Base-by-base conservation (phyloP, 1,140 invertebrate species). In the Meloidogyne hapla region DNA sequence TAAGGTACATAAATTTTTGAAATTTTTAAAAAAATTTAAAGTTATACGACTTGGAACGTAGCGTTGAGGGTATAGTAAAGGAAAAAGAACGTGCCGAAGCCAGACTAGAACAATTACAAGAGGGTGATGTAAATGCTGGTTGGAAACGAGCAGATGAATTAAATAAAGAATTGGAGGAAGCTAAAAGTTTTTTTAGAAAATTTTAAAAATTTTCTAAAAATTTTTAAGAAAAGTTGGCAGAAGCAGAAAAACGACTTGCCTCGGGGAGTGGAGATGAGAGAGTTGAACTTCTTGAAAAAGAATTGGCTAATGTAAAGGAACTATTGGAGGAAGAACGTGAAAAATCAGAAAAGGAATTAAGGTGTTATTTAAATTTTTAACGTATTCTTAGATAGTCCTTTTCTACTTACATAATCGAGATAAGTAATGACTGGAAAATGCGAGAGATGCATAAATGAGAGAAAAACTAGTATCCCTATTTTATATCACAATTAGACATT, bases 311-410 rank as follows among this genome's bases (percentile, higher is more conserved):
- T 21, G 61, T 62, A 12, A 76, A 75, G 61, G 72, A 75, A 26
- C 63, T 15, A 45, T 38, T 40, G 75, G 65, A 77, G 21, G 68
- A 63, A 56, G 67, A 68, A 74, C 9, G 28, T 21, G n/a, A 38
- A 73, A 73, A 63, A 64, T 61, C 71, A 38, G n/a, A 23, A 13
- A 38, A 95, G 94, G 89, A 94, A 56, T 56, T 56, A n/a, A 56
- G n/a, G 48, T 56, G 9, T 42, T 42, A 13, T 42, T 42, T 42
- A 42, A 42, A 42, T 42, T 12, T 10, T 13, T 42, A 13, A 38
- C 3, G 2, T 38, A 38, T 38, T 38, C 33, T 38, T 38, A 38
- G 2, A 38, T n/a, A n/a, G n/a, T n/a, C n/a, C n/a, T n/a, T n/a
- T n/a, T n/a, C n/a, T n/a, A n/a, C n/a, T n/a, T n/a, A n/a, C n/a